These are phyloP conservation scores for Pyrrhosoma nymphula DNA, from an alignment of 2,888 invertebrate species.

Conservation along the genomic window DNA sequence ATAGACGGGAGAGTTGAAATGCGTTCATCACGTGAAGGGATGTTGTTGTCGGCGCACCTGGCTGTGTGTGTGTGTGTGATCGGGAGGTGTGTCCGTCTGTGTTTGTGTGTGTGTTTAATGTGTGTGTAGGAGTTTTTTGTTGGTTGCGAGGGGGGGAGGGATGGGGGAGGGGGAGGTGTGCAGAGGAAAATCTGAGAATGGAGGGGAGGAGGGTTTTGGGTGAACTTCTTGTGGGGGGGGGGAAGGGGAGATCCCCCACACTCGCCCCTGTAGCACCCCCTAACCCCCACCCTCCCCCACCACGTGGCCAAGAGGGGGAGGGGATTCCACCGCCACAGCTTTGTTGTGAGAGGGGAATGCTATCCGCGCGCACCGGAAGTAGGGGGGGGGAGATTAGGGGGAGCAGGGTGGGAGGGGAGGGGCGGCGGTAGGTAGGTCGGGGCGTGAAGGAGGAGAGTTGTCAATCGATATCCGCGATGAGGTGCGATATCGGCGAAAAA, in stretches of 20 bases:
- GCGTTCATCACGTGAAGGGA: neutral
- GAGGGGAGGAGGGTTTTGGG: too few species aligned
- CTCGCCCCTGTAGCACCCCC: neutral
- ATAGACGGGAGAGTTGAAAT: neutral
- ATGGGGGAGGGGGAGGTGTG: neutral
- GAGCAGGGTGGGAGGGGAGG: neutral
- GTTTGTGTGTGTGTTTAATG: too few species aligned
- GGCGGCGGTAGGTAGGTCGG: neutral
- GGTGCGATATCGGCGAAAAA: constrained; percentile 18
- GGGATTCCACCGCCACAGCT: neutral
- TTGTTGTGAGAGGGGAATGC: neutral
- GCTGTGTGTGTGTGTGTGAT: neutral
- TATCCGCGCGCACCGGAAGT: neutral
- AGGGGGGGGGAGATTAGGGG: neutral
- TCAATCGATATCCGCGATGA: constrained; percentile 21
- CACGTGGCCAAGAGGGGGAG: neutral
- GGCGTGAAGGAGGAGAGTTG: neutral
- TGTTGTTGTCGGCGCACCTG: neutral
- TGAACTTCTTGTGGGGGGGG: too few species aligned
- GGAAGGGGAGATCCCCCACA: neutral
- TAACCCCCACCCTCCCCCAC: neutral
- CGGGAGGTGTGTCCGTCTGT: too few species aligned
- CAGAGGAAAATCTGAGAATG: too few species aligned
- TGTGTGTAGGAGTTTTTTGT: too few species aligned
- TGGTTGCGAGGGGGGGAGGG: too few species aligned